Conservation (phyloP, 2,888 invertebrate species). For the Aleiodes testaceus region DNA sequence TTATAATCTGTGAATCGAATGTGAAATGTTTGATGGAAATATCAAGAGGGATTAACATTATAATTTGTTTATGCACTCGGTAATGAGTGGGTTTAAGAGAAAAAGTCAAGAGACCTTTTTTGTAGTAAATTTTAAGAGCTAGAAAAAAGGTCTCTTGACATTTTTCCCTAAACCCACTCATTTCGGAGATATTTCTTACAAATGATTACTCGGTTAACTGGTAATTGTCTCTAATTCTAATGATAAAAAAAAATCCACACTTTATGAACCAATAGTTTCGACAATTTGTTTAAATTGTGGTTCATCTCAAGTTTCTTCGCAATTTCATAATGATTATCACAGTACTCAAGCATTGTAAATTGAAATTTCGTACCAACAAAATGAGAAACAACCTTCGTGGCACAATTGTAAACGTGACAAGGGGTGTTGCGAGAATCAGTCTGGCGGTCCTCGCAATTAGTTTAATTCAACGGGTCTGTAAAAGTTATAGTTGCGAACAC, state of each 20-base stretch:
- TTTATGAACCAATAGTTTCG: conserved; percentile 47
- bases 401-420: conserved; percentile 47
- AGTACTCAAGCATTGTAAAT: conserved; percentile 25
- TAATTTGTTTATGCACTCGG: too few relatives aligned
- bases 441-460: conserved; percentile 48
- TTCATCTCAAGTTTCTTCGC: conserved; percentile 39
- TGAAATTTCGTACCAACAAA: conserved; percentile 33
- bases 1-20: too few relatives aligned
- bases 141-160: too few relatives aligned
- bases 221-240: too few relatives aligned
- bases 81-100: too few relatives aligned
- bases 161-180: too few relatives aligned
- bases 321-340: conserved; percentile 48
- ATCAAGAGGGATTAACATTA: too few relatives aligned
- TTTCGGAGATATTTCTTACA: too few relatives aligned
- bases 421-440: conserved; percentile 49
- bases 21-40: too few relatives aligned
- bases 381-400: conserved; percentile 22
- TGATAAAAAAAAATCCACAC: background rate
- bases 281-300: conserved; percentile 49
- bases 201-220: too few relatives aligned
- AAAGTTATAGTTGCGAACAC: conserved; percentile 47
- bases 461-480: conserved; percentile 51
- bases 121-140: too few relatives aligned
- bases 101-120: too few relatives aligned